Evolutionary conservation across 2,888 invertebrate species (phyloP).

Genomic region (Carabus problematicus): DNA sequence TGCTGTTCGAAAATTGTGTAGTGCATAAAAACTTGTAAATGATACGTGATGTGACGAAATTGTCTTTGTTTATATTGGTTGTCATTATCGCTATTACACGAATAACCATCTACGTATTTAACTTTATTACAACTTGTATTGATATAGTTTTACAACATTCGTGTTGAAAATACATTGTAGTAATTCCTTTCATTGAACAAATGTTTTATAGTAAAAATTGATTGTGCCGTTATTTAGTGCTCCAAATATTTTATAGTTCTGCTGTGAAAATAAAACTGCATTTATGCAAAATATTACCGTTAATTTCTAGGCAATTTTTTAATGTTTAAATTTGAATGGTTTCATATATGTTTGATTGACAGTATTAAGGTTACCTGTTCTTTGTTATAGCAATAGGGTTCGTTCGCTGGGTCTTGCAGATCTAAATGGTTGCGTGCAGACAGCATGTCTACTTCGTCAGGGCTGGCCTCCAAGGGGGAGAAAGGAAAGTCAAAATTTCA

Average conservation of each 20-base stretch:
- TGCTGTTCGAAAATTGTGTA: background rate
- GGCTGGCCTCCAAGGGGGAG: conserved; percentile 84
- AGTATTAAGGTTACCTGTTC: conserved; percentile 27
- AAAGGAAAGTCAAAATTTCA: conserved; percentile 95
- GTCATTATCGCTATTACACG: conserved; percentile 41
- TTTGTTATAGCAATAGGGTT: conserved; percentile 68
- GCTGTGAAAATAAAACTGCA: background rate
- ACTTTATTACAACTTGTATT: no score
- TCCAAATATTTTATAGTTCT: background rate
- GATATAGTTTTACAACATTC: no score
- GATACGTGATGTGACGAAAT: conserved; percentile 18
- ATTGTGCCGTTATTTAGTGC: no score
- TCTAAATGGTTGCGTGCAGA: conserved; percentile 93
- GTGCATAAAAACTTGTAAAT: background rate
- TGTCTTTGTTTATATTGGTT: conserved; percentile 40
- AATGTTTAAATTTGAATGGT: background rate
- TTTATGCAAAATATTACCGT: background rate
- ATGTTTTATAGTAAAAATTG: background rate
- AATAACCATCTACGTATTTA: conserved; percentile 27
- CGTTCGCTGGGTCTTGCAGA: conserved; percentile 79
- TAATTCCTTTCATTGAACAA: background rate
- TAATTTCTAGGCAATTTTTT: background rate
- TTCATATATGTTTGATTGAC: background rate
- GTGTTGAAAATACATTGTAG: no score
- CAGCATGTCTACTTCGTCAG: conserved; percentile 97